These are phyloP conservation scores for Battus philenor DNA, from an alignment of 1,140 invertebrate genomes.

Conservation along the genomic window DNA sequence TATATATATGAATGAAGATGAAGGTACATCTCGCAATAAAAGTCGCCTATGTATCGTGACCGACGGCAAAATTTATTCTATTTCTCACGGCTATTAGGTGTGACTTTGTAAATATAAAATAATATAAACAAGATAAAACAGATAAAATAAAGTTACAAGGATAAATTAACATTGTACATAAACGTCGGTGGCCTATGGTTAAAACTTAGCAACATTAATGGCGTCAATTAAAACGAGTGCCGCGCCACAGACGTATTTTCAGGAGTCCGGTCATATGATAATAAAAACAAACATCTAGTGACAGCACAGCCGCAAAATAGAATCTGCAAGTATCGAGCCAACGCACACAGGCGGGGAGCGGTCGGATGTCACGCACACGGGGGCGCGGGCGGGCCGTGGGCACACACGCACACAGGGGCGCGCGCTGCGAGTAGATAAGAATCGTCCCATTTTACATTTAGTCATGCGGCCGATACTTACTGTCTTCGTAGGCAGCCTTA, in stretches of 20 bases:
- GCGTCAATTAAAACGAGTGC: constrained; percentile 21
- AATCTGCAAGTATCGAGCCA: constrained; percentile 68
- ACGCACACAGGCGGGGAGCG: constrained; percentile 52
- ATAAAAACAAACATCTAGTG: constrained; percentile 74
- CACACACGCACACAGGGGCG: constrained; percentile 44
- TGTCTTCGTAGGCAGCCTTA: constrained; percentile 70
- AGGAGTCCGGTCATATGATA: constrained; percentile 69
- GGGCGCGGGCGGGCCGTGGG: constrained; percentile 21
- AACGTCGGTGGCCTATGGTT: too few species aligned
- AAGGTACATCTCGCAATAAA: too few species aligned
- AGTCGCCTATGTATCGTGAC: too few species aligned
- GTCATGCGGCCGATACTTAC: constrained; percentile 65
- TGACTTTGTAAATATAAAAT: too few species aligned
- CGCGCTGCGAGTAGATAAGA: constrained; percentile 55
- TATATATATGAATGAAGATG: too few species aligned
- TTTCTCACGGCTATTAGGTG: too few species aligned
- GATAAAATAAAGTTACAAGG: too few species aligned
- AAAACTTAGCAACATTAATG: too few species aligned
- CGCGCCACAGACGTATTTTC: constrained; percentile 24
- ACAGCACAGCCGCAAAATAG: constrained; percentile 67
- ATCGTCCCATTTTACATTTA: constrained; percentile 73
- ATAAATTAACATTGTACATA: too few species aligned
- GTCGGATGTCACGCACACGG: constrained; percentile 59
- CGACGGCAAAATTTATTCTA: too few species aligned
- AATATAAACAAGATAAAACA: too few species aligned